Evolutionary conservation across 1,140 invertebrate genomes (phyloP), one percentile per base, ranked within the genome.

Genomic region (Conus betulinus): DNA sequence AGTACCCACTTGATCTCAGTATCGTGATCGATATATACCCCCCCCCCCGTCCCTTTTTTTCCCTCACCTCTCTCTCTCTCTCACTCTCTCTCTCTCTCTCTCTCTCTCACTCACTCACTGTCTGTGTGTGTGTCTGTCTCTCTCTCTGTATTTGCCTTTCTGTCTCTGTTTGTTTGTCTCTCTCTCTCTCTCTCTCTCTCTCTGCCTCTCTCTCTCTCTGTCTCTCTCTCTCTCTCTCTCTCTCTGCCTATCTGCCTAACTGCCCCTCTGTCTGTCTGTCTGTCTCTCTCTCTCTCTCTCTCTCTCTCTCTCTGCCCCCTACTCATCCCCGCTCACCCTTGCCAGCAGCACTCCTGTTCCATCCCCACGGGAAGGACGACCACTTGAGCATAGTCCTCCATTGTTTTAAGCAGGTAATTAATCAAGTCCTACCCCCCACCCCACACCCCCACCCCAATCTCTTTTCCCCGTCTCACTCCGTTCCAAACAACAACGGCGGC

Each of bases 331-430:
- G 51, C 39, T 51, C 71, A 15, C 84, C n/a, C 55, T 25, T 10
- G n/a, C 57, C n/a, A 11, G 57, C 84, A n/a, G 3, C 60, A 15
- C 57, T 27, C 84, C 83, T 57, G 2, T 27, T 27, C 84, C 63
- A 39, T 5, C 5, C 51, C 55, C 84, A 63, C 27, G 84, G 17
- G 27, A 39, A 39, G 84, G 84, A 85, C 25, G 63, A 53, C 20
- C 71, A 79, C 74, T 87, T 87, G 67, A 57, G 25, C 85, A 53
- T 74, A 39, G 55, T 74, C 25, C 27, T 78, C 85, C 85, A 87
- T 87, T 87, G 85, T 87, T 87, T 87, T 79, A 87, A 78, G 71
- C 71, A 20, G 85, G 39, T 87, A 78, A 87, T 87, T 87, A 87
- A 87, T 87, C 85, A 87, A 87, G 71, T 87, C 27, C 20, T 87